These are phyloP conservation scores for Drosophila pallidifrons DNA, from an alignment of 1,140 invertebrate species.

Conservation along the genomic window DNA sequence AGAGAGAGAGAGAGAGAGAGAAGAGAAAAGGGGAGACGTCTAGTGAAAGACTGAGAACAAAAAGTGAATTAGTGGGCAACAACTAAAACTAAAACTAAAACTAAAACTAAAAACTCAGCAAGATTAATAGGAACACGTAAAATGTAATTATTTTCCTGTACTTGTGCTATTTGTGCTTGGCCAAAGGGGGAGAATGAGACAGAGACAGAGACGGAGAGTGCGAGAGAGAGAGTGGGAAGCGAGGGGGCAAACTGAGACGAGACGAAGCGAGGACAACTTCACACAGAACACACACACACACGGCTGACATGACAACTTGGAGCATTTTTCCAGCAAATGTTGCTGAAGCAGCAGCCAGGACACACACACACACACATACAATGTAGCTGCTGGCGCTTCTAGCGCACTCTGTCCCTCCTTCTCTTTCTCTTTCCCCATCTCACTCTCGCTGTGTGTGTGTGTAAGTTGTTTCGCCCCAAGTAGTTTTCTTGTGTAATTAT, in stretches of 20 bases:
- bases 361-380: slow-evolving; percentile 31
- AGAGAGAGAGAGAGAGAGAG: not conserved
- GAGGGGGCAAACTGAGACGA: not conserved
- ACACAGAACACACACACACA: slow-evolving; percentile 25
- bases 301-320: slow-evolving; percentile 76
- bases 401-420: not conserved
- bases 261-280: slow-evolving; percentile 22
- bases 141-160: slow-evolving; percentile 83
- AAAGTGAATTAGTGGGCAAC: slow-evolving; percentile 79
- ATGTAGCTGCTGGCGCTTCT: slow-evolving; percentile 34
- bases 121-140: slow-evolving; percentile 83
- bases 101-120: slow-evolving; percentile 80
- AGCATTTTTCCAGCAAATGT: slow-evolving; percentile 65
- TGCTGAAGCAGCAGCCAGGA: slow-evolving; percentile 40
- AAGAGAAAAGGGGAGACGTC: not conserved
- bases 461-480: slow-evolving; percentile 77
- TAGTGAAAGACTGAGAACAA: slow-evolving; percentile 22
- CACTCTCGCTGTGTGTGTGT: slow-evolving; percentile 7
- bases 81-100: slow-evolving; percentile 80
- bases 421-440: slow-evolving; percentile 1
- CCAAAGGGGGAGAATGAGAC: not conserved
- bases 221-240: not conserved
- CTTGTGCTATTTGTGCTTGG: slow-evolving; percentile 76
- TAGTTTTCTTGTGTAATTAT: slow-evolving; percentile 83
- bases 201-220: not conserved